A percentile compares a stretch with the other conserved stretches of the same genome.
phyloP scores from a whole-genome alignment of 2,888 invertebrate genomes.

The Drosophila aldrichi region DNA sequence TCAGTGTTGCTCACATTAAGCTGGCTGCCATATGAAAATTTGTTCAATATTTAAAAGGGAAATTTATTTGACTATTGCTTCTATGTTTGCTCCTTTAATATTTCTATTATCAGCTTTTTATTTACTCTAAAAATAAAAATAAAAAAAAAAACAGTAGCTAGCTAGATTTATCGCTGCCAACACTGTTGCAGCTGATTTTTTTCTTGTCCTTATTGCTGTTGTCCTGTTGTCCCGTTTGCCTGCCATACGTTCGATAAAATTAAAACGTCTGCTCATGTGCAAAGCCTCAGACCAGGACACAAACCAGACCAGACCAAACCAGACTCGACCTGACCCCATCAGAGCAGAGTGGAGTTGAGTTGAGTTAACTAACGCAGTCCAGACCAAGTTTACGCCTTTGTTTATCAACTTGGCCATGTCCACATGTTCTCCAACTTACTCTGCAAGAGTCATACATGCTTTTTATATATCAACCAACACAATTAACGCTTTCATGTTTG shows the following conservation, averaged over 20 bases:
- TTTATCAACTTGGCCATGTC: constrained; percentile 65
- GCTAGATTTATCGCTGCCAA: constrained; percentile 3
- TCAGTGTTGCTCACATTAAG: constrained; percentile 9
- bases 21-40: not conserved
- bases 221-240: constrained; percentile 33
- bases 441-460: not conserved
- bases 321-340: not conserved
- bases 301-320: not conserved
- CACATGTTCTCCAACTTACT: constrained; percentile 16
- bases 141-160: not conserved
- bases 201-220: too few species aligned
- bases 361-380: constrained; percentile 4
- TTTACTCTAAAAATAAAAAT: too few species aligned
- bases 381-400: constrained; percentile 65
- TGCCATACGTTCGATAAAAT: constrained; percentile 74
- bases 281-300: constrained; percentile 38
- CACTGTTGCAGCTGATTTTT: constrained; percentile 14
- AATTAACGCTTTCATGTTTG: constrained; percentile 26
- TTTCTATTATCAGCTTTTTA: not conserved
- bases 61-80: not conserved
- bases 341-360: not conserved
- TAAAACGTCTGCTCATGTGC: constrained; percentile 76
- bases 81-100: not conserved
- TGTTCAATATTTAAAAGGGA: not conserved
- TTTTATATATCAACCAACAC: constrained; percentile 2